A percentile compares a stretch with the other conserved stretches of the same genome.
Evolutionary conservation across 2,797 vertebrate genomes (phyloP).

Genomic region (Glossophaga mutica): DNA sequence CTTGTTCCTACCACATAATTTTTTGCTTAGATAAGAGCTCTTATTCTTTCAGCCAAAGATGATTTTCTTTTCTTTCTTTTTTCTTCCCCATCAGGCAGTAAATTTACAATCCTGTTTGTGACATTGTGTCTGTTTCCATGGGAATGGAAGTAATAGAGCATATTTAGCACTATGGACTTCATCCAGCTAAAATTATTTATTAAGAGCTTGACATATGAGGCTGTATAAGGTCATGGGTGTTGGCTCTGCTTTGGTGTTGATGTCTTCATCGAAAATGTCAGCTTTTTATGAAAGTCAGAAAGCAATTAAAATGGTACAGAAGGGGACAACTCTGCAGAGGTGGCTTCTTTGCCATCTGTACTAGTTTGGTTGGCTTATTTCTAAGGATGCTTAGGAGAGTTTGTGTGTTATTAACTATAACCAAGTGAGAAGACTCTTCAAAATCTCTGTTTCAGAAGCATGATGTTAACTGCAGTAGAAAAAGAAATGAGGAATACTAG

Average conservation of each 20-base stretch:
- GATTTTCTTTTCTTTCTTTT: neutral
- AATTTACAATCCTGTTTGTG: constrained; percentile 30
- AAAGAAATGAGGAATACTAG: neutral
- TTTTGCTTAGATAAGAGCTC: neutral
- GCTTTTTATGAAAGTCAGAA: constrained; percentile 1
- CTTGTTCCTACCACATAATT: neutral
- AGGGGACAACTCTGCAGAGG: neutral
- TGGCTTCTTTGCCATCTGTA: neutral
- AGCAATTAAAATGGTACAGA: neutral
- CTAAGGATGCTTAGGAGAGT: neutral
- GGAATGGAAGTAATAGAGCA: neutral
- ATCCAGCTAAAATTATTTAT: constrained; percentile 34
- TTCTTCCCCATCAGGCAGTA: neutral
- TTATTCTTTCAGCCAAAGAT: neutral
- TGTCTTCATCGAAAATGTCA: constrained; percentile 36
- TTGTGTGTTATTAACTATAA: neutral
- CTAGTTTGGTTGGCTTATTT: neutral
- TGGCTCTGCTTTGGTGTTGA: neutral
- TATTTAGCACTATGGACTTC: constrained; percentile 42
- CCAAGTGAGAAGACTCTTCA: neutral
- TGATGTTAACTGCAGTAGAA: neutral
- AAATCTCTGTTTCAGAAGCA: neutral
- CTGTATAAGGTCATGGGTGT: neutral
- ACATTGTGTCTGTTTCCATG: constrained; percentile 41
- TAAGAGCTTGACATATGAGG: neutral